Percentiles rank a stretch among this genome's conserved stretches.
Conservation (phyloP, 2,113 vertebrate species). For the Tinamus guttatus region DNA sequence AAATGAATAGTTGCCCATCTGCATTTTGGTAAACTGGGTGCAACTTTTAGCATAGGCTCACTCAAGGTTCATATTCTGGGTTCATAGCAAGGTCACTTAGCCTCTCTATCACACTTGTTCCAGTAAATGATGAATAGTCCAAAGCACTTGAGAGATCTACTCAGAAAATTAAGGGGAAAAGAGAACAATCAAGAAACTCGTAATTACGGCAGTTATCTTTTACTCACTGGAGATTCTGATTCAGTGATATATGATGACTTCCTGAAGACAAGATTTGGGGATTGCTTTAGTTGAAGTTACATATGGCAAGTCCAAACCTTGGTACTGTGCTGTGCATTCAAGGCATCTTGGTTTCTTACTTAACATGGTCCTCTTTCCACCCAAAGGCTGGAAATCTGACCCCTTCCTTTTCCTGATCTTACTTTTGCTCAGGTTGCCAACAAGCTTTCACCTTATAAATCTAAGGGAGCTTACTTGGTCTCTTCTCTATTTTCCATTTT, state of each 20-base stretch:
- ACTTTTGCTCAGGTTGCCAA: neutral
- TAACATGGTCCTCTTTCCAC: fast-evolving
- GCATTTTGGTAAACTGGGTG: neutral
- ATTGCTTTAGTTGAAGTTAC: neutral
- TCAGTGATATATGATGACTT: conserved; percentile 47
- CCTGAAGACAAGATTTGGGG: neutral
- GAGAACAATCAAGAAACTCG: conserved; percentile 1
- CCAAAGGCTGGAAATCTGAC: fast-evolving
- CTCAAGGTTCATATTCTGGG: neutral
- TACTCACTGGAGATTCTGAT: conserved; percentile 11
- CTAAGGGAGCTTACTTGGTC: neutral
- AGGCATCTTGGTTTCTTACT: neutral
- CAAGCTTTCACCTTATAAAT: neutral
- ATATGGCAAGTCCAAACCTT: neutral
- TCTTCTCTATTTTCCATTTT: neutral
- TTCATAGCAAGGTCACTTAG: neutral
- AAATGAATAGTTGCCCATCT: neutral
- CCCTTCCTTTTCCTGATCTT: neutral
- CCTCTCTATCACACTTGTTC: neutral
- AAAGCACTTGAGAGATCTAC: neutral
- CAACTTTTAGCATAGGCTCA: neutral
- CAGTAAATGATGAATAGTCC: conserved; percentile 16
- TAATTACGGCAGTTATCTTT: conserved; percentile 11
- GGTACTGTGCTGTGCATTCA: neutral
- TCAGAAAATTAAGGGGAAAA: conserved; percentile 41